These are phyloP conservation scores for Brachycybe producta DNA, from an alignment of 2,888 invertebrate genomes.

Conservation along the genomic window DNA sequence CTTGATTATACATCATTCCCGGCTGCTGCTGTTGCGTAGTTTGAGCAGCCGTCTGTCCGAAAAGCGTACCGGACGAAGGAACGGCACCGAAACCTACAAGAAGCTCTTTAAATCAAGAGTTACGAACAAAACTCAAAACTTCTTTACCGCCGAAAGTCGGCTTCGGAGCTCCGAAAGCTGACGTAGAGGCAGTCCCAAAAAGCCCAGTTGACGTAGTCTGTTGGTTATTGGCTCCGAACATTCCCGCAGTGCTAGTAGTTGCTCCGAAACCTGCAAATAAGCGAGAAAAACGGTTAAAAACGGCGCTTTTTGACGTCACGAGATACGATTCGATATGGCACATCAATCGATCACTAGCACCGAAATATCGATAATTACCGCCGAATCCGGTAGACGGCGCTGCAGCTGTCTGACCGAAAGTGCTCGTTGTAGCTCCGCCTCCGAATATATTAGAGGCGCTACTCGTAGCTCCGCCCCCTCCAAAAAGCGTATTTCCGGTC, in stretches of 20 bases:
- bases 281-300: neutral
- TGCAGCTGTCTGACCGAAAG: constrained; percentile 25
- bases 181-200: constrained; percentile 20
- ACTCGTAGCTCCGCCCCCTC: constrained; percentile 46
- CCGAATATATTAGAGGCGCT: constrained; percentile 45
- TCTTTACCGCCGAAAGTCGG: constrained; percentile 21
- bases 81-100: constrained; percentile 15
- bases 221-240: constrained; percentile 23
- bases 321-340: constrained; percentile 8
- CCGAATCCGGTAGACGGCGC: constrained; percentile 24
- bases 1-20: constrained; percentile 38
- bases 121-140: neutral
- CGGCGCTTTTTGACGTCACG: constrained; percentile 1
- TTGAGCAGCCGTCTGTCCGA: constrained; percentile 26
- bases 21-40: constrained; percentile 30
- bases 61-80: constrained; percentile 20
- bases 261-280: constrained; percentile 18
- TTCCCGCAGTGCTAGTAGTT: constrained; percentile 19
- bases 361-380: constrained; percentile 14
- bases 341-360: constrained; percentile 1
- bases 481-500: constrained; percentile 36
- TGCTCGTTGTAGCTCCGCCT: constrained; percentile 35
- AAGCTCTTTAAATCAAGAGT: neutral
- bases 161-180: constrained; percentile 20
- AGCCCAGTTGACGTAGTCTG: constrained; percentile 14